phyloP scores from a whole-genome alignment of 2,797 vertebrate species.

The Sebastes flavidus region DNA sequence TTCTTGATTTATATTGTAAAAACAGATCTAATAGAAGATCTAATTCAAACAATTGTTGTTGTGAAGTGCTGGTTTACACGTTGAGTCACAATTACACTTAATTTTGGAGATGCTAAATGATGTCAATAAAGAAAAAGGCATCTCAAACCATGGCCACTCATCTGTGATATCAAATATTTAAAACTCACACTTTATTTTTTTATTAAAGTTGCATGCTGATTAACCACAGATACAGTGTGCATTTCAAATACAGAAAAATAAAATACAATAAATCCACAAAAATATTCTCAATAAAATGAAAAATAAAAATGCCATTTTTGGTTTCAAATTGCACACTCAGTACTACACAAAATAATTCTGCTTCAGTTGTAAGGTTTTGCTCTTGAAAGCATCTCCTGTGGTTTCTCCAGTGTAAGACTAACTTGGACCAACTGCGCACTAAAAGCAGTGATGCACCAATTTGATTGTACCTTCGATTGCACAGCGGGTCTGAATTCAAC shows the following conservation, averaged over 20 bases:
- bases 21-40: background rate
- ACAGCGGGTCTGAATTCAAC: background rate
- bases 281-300: too few relatives aligned
- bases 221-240: too few relatives aligned
- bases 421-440: background rate
- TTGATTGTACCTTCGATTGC: background rate
- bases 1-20: background rate
- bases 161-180: background rate
- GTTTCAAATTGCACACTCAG: background rate
- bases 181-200: too few relatives aligned
- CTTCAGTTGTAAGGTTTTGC: background rate
- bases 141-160: too few relatives aligned
- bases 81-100: background rate
- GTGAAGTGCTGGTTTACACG: background rate
- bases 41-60: background rate
- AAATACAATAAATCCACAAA: too few relatives aligned
- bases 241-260: too few relatives aligned
- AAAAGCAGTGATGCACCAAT: background rate
- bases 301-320: too few relatives aligned
- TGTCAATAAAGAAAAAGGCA: background rate
- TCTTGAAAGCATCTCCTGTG: background rate
- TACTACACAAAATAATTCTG: background rate
- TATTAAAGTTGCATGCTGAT: too few relatives aligned
- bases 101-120: background rate
- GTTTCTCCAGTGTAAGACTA: background rate